Percentiles rank a stretch among this genome's conserved stretches.
These are phyloP conservation scores for roundworm (Caenorhabditis elegans) DNA, from an alignment of 1,140 invertebrate species.

Conservation along the genomic window WBcel235 BX284606.5:13283001-13283500, in stretches of 20 bases:
- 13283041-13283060: neutral
- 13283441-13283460: neutral
- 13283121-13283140: neutral
- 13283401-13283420: constrained; percentile 25
- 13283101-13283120: constrained; percentile 4
- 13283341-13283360: neutral
- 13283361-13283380: neutral
- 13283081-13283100: neutral
- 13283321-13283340: neutral
- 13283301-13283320: too few relatives aligned
- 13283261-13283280: neutral
- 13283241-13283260: neutral
- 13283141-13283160: constrained; percentile 17
- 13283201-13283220: neutral
- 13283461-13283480: neutral
- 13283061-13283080: neutral
- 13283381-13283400: neutral
- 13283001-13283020: neutral
- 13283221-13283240: neutral
- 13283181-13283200: neutral
- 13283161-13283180: neutral
- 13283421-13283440: constrained; percentile 25
- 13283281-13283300: neutral
- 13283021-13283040: neutral
- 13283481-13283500: neutral